Evolutionary conservation across 2,113 vertebrate species (phyloP).

Genomic region (Phalacrocorax brasilianus): DNA sequence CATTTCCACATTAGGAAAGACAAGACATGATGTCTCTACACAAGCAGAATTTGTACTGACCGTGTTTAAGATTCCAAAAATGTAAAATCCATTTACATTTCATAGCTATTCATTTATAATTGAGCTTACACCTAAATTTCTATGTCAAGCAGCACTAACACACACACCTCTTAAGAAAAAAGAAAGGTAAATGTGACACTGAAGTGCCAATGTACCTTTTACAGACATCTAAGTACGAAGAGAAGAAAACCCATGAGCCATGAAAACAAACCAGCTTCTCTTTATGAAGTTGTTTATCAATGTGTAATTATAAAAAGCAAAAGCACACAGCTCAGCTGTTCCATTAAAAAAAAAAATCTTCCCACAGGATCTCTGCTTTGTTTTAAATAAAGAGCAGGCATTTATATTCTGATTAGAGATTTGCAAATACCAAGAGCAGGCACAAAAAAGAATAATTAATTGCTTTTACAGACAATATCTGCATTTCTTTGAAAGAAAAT

Average conservation of each 20-base stretch:
- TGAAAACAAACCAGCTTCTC: background rate
- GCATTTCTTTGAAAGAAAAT: conserved; percentile 55
- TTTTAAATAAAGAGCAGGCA: background rate
- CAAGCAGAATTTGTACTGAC: background rate
- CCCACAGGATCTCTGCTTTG: background rate
- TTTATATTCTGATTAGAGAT: background rate
- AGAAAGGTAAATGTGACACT: background rate
- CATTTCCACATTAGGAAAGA: background rate
- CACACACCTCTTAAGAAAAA: background rate
- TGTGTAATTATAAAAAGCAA: background rate
- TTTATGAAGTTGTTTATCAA: background rate
- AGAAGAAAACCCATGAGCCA: background rate
- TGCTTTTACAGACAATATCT: conserved; percentile 29
- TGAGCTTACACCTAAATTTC: background rate
- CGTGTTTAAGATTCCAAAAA: background rate
- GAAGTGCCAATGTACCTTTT: background rate
- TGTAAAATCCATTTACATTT: background rate
- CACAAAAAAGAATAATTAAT: background rate
- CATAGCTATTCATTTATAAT: background rate
- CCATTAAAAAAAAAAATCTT: background rate
- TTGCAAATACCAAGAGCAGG: background rate
- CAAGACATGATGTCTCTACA: background rate
- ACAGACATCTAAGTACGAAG: background rate
- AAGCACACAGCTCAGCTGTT: background rate
- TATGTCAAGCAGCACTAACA: background rate